Evolutionary conservation across 2,113 vertebrate species (phyloP), one percentile per base, ranked within the genome.

Genomic region (Cephalopholis sonnerati): DNA sequence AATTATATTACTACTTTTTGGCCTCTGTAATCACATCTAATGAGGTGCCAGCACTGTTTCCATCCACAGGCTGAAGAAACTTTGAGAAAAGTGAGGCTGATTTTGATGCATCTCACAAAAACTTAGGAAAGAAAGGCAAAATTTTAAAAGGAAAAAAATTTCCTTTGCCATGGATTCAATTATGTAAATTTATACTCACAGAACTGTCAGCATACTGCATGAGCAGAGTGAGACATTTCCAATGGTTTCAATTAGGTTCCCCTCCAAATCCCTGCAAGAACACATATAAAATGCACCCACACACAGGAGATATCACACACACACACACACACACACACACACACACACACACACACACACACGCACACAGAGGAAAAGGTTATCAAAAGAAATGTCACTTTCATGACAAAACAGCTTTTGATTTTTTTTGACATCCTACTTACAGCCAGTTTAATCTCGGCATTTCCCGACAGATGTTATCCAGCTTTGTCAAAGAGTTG

Each of bases 371-470:
- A 78, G 4, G 18, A 39, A 16, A 32, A n/a, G 61, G 36, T 71
- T 2, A 67, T 87, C 70, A 6, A 57, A 81, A 59, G 25, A 63
- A 0, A 41, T 57, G 61, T 61, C 67, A 81, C 20, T 54, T 67
- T 25, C 20, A 51, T 58, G 57, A 65, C 1, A 36, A 12, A 64
- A 20, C 50, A 29, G 29, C 54, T 32, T 74, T 29, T 48, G 22
- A 77, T 66, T 39, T 46, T 41, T 44, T 6, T 46, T 69, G 29
- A 57, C 46, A 15, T 83, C 18, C 5, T 61, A 97, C 98, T 97
- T 95, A 99, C 98, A 99, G 93, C 98, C 98, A 99, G 61, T 96
- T 97, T 54, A 99, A 90, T 62, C 90, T 94, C 10, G 98, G 97
- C 97, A 98, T 98, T 85, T 98, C 93, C 59, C 91, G 95, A 83